A percentile compares a stretch with the other conserved stretches of the same genome.
Evolutionary conservation across 1,140 invertebrate genomes (phyloP).

Genomic region (Trachymyrmex cornetzi): DNA sequence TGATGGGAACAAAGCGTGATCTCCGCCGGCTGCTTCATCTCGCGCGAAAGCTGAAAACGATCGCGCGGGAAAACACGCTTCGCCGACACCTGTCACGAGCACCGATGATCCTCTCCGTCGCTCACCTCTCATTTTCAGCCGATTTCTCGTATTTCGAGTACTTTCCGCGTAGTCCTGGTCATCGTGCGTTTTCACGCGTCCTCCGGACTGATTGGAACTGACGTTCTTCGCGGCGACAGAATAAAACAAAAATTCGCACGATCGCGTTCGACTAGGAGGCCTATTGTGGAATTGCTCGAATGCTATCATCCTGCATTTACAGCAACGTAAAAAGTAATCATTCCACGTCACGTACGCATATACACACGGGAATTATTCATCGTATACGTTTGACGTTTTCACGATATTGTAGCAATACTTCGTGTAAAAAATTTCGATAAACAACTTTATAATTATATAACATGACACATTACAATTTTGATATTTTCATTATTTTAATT

Average conservation of each 20-base stretch:
- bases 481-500: slow-evolving; percentile 10
- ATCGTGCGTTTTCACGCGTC: slow-evolving; percentile 47
- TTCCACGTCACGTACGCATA: not conserved
- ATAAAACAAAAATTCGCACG: slow-evolving; percentile 54
- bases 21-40: slow-evolving; percentile 66
- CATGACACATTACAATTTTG: not conserved
- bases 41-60: slow-evolving; percentile 46
- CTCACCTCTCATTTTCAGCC: slow-evolving; percentile 77
- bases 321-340: slow-evolving; percentile 2
- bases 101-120: slow-evolving; percentile 74
- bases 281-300: not conserved
- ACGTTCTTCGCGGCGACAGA: slow-evolving; percentile 54
- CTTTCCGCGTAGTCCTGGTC: slow-evolving; percentile 53
- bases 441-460: not conserved
- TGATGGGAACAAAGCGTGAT: slow-evolving; percentile 56
- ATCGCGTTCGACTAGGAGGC: not conserved
- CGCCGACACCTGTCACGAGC: slow-evolving; percentile 73
- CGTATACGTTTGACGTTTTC: not conserved
- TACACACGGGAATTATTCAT: not conserved
- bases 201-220: slow-evolving; percentile 67
- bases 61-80: slow-evolving; percentile 66
- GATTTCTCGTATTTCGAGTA: slow-evolving; percentile 77
- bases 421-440: not conserved
- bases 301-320: slow-evolving; percentile 30
- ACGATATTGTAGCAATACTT: not conserved